Conservation (phyloP, 2,797 vertebrate species). For the Helostoma temminkii region DNA sequence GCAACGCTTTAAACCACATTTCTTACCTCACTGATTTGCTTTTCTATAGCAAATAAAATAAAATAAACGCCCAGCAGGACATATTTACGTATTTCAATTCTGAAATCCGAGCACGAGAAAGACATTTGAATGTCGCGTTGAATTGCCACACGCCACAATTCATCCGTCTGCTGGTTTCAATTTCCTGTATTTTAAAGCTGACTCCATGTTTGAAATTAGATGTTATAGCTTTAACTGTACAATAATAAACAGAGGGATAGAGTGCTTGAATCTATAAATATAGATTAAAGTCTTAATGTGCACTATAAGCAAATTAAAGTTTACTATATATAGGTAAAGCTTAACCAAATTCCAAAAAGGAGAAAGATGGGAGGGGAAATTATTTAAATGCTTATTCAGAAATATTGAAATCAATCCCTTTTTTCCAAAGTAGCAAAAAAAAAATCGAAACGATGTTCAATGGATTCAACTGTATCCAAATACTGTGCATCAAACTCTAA, state of each 20-base stretch:
- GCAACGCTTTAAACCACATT: fast-evolving
- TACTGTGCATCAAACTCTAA: no score
- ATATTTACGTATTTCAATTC: fast-evolving
- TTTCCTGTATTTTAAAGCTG: neutral
- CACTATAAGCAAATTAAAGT: no score
- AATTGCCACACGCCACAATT: slow-evolving; percentile 15
- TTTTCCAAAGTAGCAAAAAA: no score
- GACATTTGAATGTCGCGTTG: slow-evolving; percentile 48
- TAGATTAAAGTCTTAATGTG: neutral
- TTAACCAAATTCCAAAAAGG: no score
- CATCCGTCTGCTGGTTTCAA: slow-evolving; percentile 54
- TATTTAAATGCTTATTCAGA: neutral
- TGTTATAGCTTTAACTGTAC: neutral
- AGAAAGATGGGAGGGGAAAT: no score
- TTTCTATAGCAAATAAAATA: neutral
- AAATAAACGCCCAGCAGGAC: no score
- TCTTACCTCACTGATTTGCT: fast-evolving
- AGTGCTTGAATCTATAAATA: neutral
- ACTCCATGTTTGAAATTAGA: neutral
- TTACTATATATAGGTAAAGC: no score
- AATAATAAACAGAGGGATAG: neutral
- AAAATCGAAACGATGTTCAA: no score
- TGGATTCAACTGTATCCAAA: no score
- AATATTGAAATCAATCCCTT: no score
- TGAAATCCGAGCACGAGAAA: neutral